These are phyloP conservation scores for Iphiclides podalirius DNA, from an alignment of 2,888 invertebrate genomes.

Conservation along the genomic window DNA sequence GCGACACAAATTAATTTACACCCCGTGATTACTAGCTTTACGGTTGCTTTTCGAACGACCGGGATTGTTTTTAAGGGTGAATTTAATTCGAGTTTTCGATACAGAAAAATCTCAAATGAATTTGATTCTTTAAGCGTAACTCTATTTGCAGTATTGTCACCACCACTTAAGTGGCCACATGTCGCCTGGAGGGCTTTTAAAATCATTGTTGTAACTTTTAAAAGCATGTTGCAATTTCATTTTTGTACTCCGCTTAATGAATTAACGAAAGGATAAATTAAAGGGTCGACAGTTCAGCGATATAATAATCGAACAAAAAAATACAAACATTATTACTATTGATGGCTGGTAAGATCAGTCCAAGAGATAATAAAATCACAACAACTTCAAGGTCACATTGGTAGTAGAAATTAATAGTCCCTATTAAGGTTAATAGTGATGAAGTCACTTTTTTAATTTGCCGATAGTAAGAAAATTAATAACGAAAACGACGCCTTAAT, in stretches of 20 bases:
- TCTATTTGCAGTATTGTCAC: constrained; percentile 78
- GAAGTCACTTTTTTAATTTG: too few species aligned
- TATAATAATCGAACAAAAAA: too few species aligned
- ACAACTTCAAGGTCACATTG: too few species aligned
- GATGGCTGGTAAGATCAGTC: too few species aligned
- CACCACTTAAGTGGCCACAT: constrained; percentile 77
- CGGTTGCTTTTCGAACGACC: not conserved
- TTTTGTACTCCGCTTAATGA: constrained; percentile 33
- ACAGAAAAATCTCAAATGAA: constrained; percentile 49
- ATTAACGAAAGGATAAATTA: constrained; percentile 13
- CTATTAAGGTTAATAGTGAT: too few species aligned
- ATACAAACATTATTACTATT: too few species aligned
- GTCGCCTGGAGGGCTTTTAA: constrained; percentile 71
- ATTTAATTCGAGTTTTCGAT: constrained; percentile 26
- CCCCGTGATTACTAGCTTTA: not conserved
- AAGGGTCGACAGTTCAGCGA: too few species aligned
- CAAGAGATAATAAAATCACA: too few species aligned
- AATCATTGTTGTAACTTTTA: constrained; percentile 54
- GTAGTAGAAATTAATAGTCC: too few species aligned
- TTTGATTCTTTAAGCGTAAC: constrained; percentile 71
- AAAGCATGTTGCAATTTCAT: constrained; percentile 43
- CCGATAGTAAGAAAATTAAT: too few species aligned
- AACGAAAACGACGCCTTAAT: too few species aligned
- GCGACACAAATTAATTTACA: too few species aligned
- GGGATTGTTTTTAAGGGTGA: constrained; percentile 35